Percentiles rank a stretch among this genome's conserved stretches.
These are phyloP conservation scores for Drosophila meridiana DNA, from an alignment of 2,888 invertebrate genomes.

Conservation along the genomic window DNA sequence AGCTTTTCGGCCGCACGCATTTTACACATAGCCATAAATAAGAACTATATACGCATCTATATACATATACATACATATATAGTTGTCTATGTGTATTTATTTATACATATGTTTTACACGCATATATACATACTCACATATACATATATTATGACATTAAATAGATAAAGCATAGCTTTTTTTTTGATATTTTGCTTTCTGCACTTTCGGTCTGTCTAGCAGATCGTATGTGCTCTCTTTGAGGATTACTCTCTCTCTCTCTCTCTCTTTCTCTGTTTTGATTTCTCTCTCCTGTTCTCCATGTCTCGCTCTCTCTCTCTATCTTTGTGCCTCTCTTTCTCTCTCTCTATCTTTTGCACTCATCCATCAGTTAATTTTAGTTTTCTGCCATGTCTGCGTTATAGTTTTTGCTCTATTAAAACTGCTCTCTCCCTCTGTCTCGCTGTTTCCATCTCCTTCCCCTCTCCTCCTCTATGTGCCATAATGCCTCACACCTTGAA, in stretches of 20 bases:
- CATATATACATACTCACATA: too few species aligned
- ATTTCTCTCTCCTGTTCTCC: not conserved
- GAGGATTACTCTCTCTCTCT: not conserved
- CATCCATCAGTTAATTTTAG: constrained; percentile 49
- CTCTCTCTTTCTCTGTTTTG: not conserved
- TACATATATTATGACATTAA: not conserved
- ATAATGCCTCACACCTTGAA: constrained; percentile 81
- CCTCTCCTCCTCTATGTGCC: constrained; percentile 42
- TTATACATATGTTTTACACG: not conserved
- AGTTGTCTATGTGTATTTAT: not conserved
- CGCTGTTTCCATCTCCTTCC: constrained; percentile 1
- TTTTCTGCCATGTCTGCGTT: constrained; percentile 20
- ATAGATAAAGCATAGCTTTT: constrained; percentile 27
- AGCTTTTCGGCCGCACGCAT: constrained; percentile 47
- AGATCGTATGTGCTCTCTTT: constrained; percentile 31
- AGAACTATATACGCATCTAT: not conserved
- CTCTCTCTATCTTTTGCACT: not conserved
- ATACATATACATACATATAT: not conserved
- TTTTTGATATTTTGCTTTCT: constrained; percentile 24
- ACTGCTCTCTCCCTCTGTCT: constrained; percentile 2
- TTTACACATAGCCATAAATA: constrained; percentile 17
- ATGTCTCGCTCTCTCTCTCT: not conserved
- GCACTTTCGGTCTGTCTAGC: constrained; percentile 24
- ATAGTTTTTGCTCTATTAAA: constrained; percentile 35
- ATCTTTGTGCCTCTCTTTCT: not conserved